Evolutionary conservation across 2,113 vertebrate genomes (phyloP).

Genomic region (Archocentrus centrarchus): DNA sequence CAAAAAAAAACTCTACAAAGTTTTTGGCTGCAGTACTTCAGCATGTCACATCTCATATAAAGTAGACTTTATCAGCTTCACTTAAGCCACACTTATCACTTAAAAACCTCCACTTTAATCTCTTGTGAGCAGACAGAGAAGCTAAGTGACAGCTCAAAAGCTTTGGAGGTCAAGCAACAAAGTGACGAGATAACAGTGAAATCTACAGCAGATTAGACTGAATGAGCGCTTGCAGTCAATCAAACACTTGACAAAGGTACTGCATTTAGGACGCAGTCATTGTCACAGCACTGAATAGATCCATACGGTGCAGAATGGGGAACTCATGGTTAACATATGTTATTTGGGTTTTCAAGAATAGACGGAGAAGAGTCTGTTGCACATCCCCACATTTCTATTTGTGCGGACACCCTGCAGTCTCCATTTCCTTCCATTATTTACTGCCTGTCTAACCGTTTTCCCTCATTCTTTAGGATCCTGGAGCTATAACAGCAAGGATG

Average conservation of each 20-base stretch:
- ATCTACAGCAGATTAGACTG: slow-evolving; percentile 17
- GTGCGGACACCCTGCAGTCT: slow-evolving; percentile 28
- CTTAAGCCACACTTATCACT: slow-evolving; percentile 28
- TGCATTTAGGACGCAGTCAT: background rate
- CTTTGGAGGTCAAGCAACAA: slow-evolving; percentile 38
- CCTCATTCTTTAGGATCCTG: slow-evolving; percentile 15
- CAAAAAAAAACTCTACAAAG: background rate
- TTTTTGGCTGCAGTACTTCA: background rate
- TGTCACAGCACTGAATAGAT: slow-evolving; percentile 8
- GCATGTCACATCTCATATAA: slow-evolving; percentile 18
- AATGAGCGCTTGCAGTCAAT: slow-evolving; percentile 13
- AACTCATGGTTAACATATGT: background rate
- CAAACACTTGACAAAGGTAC: background rate
- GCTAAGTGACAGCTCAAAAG: slow-evolving; percentile 30
- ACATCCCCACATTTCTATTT: slow-evolving; percentile 29
- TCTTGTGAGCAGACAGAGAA: slow-evolving; percentile 21
- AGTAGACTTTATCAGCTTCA: slow-evolving; percentile 33
- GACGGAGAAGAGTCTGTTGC: background rate
- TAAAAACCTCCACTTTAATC: slow-evolving; percentile 36
- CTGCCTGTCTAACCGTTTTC: slow-evolving; percentile 11
- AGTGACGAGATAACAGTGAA: slow-evolving; percentile 33
- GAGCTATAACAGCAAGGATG: slow-evolving; percentile 18
- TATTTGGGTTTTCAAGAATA: slow-evolving; percentile 23
- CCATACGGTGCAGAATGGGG: background rate
- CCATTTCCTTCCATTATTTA: slow-evolving; percentile 64